A percentile compares a stretch with the other conserved stretches of the same genome.
These are phyloP conservation scores for Macrotus californicus DNA, from an alignment of 2,113 vertebrate species.

Conservation along the genomic window DNA sequence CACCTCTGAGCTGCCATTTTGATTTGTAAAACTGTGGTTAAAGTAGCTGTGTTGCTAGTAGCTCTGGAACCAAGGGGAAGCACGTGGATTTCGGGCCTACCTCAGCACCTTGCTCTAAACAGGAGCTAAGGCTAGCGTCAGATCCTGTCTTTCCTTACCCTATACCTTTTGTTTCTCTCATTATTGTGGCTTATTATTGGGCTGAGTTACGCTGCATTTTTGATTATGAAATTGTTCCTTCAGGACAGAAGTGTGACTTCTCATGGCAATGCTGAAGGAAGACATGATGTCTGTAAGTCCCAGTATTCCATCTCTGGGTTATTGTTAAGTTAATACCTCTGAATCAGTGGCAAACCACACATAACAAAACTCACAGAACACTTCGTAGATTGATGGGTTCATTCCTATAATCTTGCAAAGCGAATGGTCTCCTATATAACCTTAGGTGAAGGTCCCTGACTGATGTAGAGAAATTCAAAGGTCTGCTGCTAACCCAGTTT, in stretches of 20 bases:
- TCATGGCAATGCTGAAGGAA: background rate
- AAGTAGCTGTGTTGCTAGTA: background rate
- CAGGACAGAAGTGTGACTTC: background rate
- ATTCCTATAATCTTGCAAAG: background rate
- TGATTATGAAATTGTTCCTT: background rate
- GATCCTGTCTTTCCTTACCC: background rate
- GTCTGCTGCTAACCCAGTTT: background rate
- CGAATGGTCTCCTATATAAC: background rate
- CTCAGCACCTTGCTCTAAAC: background rate
- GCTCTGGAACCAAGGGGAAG: background rate
- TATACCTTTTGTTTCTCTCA: background rate
- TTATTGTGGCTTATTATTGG: background rate
- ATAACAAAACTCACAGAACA: background rate
- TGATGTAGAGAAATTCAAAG: background rate
- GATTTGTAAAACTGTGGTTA: background rate
- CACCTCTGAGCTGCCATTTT: background rate
- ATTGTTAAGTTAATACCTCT: background rate
- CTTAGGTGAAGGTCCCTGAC: background rate
- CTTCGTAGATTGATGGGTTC: background rate
- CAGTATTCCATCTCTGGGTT: background rate
- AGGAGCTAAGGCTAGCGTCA: background rate
- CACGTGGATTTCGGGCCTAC: rapidly evolving
- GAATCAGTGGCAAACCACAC: background rate
- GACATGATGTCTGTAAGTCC: background rate
- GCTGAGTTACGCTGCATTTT: background rate